Conservation (phyloP, 2,797 vertebrate species). For the Xenops minutus region DNA sequence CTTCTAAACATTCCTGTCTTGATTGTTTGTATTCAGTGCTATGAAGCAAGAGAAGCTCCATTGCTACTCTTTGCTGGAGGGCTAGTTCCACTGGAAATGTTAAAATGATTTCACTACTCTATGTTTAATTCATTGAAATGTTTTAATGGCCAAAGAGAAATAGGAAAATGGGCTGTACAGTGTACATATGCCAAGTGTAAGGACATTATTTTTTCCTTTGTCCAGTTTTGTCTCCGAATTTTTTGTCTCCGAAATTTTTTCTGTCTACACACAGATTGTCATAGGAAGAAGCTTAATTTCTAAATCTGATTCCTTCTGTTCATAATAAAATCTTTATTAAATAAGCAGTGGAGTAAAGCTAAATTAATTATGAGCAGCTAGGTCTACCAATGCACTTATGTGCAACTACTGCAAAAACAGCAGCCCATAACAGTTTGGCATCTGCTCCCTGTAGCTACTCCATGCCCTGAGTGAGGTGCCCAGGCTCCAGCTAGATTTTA, state of each 20-base stretch:
- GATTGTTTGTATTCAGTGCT: not conserved
- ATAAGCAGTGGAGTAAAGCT: constrained; percentile 2
- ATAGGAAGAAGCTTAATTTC: not conserved
- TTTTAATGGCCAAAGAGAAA: not conserved
- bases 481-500: not conserved
- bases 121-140: not conserved
- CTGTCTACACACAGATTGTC: not conserved
- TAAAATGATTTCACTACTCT: not conserved
- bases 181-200: not conserved
- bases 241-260: not conserved
- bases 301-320: not conserved
- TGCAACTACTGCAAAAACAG: not conserved
- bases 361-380: constrained; percentile 41
- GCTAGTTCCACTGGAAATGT: not conserved
- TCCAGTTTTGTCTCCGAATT: not conserved
- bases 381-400: not conserved
- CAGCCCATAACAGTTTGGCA: not conserved
- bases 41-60: not conserved
- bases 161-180: not conserved
- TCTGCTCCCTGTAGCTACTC: constrained; percentile 23
- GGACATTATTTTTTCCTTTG: not conserved
- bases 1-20: not conserved
- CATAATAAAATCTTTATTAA: constrained; percentile 37
- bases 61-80: constrained; percentile 21
- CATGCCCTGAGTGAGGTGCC: not conserved